Evolutionary conservation across 2,888 invertebrate genomes (phyloP), one percentile per base, ranked within the genome.

Genomic region (Drosophila nigricruria): DNA sequence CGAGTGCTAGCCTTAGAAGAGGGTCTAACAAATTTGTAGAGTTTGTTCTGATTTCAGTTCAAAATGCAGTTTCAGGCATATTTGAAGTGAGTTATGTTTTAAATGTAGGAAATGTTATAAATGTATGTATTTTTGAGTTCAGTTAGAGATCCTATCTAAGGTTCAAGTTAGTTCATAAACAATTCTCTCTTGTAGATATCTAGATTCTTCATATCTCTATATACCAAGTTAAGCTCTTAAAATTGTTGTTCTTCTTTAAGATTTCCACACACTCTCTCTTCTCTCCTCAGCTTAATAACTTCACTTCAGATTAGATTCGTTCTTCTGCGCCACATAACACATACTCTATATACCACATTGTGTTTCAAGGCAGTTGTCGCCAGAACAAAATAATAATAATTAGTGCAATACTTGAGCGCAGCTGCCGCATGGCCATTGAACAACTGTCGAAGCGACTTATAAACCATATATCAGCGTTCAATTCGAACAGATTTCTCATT

Each of bases 401-500:
- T 82, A 87, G 82, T 60, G 38, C 34, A 59, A 36, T 73, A 66
- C 80, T 79, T 62, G 68, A 70, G 69, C 67, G 68, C 85, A 88
- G 82, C 88, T 83, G 88, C 56, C 69, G 57, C 14, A 1, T 50
- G 71, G 45, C 45, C 65, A 79, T 88, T 63, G 79, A 86, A 58
- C 85, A 85, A 83, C 87, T 85, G 85, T 81, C 83, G 78, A 59
- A 23, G 53, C 38, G 54, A 50, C 47, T 65, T 49, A 16, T 23
- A 38, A 43, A 50, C 34, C 58, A 64, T 47, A 42, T 34, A 23
- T 32, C 40, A 40, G 14, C 16, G 47, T 34, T 34, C 77, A 77
- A 82, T 80, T 64, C 64, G 79, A 72, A 74, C 86, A 88, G 90
- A 88, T 88, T 89, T 82, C 80, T 82, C 77, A 83, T 89, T 89